phyloP scores from a whole-genome alignment of 2,888 invertebrate genomes.

The Andrena marginata region DNA sequence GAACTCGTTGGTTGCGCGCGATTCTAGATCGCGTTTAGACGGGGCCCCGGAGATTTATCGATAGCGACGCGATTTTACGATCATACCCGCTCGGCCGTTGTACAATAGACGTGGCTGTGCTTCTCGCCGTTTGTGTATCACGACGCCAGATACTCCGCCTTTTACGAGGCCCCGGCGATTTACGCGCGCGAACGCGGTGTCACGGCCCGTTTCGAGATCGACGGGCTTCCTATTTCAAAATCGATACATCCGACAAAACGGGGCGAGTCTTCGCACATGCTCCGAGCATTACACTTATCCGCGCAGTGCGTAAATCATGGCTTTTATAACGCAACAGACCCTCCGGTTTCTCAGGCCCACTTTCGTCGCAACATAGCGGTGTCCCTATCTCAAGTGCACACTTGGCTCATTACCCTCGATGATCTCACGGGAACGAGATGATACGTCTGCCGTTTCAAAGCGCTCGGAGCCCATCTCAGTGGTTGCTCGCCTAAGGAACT shows the following conservation, averaged over 20 bases:
- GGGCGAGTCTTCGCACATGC: background rate
- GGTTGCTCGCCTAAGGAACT: background rate
- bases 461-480: background rate
- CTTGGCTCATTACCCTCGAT: constrained; percentile 40
- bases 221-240: constrained; percentile 11
- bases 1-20: constrained; percentile 33
- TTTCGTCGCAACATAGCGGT: constrained; percentile 15
- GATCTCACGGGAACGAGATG: constrained; percentile 36
- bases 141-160: constrained; percentile 44
- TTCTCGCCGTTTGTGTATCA: constrained; percentile 55
- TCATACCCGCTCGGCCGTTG: constrained; percentile 26
- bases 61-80: constrained; percentile 70
- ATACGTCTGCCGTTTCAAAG: background rate
- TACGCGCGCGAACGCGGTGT: constrained; percentile 25
- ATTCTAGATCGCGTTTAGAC: constrained; percentile 79
- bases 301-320: background rate
- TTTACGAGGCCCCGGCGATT: constrained; percentile 46
- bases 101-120: constrained; percentile 43
- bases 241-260: constrained; percentile 1
- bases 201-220: constrained; percentile 36
- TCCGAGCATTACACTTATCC: background rate
- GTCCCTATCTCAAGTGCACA: constrained; percentile 60
- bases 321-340: background rate
- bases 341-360: constrained; percentile 29
- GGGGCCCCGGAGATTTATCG: constrained; percentile 78